phyloP scores from a whole-genome alignment of 2,888 invertebrate species.

The Eristalinus aeneus region DNA sequence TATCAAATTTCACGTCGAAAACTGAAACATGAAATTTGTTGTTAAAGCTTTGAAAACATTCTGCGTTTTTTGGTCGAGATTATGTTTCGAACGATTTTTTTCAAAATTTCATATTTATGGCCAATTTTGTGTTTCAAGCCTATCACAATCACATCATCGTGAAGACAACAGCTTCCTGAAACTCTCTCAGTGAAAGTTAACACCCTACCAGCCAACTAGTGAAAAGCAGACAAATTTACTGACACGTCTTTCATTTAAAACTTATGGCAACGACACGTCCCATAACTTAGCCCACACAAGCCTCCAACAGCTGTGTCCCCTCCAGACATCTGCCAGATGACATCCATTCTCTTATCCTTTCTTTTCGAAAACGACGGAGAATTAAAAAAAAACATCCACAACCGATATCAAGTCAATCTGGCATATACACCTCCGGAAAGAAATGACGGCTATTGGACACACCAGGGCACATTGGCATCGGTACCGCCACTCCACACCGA shows the following conservation, averaged over 20 bases:
- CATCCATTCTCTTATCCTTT: constrained; percentile 35
- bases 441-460: constrained; percentile 2
- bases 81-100: too few species aligned
- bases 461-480: constrained; percentile 11
- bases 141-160: too few species aligned
- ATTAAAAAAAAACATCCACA: too few species aligned
- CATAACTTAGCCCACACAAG: constrained; percentile 18
- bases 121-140: too few species aligned
- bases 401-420: constrained; percentile 40
- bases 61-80: too few species aligned
- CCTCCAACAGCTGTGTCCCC: not conserved
- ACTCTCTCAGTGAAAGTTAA: not conserved
- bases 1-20: too few species aligned
- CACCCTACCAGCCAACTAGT: not conserved
- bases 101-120: too few species aligned
- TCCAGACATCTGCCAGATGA: not conserved
- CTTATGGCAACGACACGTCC: not conserved
- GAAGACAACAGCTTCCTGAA: too few species aligned
- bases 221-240: not conserved
- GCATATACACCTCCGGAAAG: constrained; percentile 49
- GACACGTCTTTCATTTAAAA: not conserved
- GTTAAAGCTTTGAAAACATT: too few species aligned
- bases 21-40: too few species aligned
- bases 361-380: not conserved
- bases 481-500: constrained; percentile 47